phyloP scores from a whole-genome alignment of 2,888 invertebrate species.

The Plagodis dolabraria region DNA sequence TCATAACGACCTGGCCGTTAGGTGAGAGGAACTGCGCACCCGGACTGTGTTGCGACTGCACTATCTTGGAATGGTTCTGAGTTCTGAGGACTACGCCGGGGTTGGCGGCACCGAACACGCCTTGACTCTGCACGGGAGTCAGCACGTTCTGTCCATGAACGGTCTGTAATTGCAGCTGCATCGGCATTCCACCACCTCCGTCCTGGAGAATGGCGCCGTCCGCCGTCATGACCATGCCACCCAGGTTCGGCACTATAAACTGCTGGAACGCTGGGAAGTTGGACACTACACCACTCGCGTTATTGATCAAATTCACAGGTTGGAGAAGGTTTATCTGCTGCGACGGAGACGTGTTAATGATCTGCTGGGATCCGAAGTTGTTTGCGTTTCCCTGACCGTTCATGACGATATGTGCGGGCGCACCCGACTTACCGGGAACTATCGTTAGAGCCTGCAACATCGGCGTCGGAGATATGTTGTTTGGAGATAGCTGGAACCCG shows the following conservation, averaged over 20 bases:
- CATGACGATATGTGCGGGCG: constrained; percentile 90
- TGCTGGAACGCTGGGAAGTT: constrained; percentile 93
- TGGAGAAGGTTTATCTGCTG: constrained; percentile 90
- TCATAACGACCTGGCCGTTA: constrained; percentile 90
- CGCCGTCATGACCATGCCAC: constrained; percentile 93
- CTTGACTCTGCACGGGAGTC: constrained; percentile 88
- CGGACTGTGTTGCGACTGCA: constrained; percentile 87
- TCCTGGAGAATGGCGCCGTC: constrained; percentile 91
- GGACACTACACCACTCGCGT: constrained; percentile 88
- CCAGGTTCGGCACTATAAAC: constrained; percentile 91
- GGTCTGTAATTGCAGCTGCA: constrained; percentile 92
- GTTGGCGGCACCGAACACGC: constrained; percentile 87
- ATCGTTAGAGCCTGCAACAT: constrained; percentile 91
- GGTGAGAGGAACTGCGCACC: constrained; percentile 90
- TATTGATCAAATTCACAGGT: constrained; percentile 92
- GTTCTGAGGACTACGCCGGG: constrained; percentile 93
- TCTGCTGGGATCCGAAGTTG: constrained; percentile 87
- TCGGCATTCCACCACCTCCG: constrained; percentile 86
- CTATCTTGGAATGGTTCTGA: constrained; percentile 89
- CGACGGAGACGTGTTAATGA: constrained; percentile 86
- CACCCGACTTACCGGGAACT: constrained; percentile 90
- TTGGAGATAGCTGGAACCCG: constrained; percentile 90
- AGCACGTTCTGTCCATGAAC: constrained; percentile 91
- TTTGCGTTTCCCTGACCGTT: constrained; percentile 87
- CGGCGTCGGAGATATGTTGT: constrained; percentile 87